A percentile compares a stretch with the other conserved stretches of the same genome.
Evolutionary conservation across 1,140 invertebrate genomes (phyloP).

Genomic region (Kradibia gibbosae): DNA sequence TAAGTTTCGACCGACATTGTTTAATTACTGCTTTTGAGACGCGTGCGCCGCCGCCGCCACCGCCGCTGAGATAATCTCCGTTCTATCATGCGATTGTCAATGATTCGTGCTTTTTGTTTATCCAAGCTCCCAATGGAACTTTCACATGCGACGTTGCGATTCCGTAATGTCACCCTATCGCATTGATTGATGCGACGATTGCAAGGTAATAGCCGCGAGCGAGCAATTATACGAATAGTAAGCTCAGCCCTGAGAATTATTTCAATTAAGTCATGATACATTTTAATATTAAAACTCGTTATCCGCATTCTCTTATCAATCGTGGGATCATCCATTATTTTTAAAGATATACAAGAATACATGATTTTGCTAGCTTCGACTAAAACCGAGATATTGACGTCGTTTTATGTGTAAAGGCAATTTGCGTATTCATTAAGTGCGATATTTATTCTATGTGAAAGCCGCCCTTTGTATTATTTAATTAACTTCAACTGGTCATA

Average conservation of each 20-base stretch:
- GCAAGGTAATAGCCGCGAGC: neutral
- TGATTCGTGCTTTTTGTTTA: constrained; percentile 6
- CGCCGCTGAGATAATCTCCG: neutral
- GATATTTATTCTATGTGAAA: neutral
- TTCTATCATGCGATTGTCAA: neutral
- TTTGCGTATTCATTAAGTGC: neutral
- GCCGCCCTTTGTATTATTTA: neutral
- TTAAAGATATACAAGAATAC: neutral
- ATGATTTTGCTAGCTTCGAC: neutral
- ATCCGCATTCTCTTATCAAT: neutral
- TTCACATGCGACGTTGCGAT: neutral
- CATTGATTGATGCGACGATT: neutral
- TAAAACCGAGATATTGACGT: neutral
- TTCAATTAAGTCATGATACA: neutral
- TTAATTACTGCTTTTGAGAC: constrained; percentile 46
- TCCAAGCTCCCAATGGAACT: neutral
- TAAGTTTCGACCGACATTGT: constrained; percentile 47
- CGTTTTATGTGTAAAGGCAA: neutral
- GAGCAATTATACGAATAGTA: neutral
- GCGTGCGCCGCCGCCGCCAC: neutral
- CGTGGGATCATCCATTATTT: neutral
- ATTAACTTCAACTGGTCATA: neutral
- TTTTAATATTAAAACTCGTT: neutral
- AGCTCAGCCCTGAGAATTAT: neutral
- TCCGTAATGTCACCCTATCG: neutral